Base-by-base conservation (phyloP, 2,797 vertebrate genomes). In the Australoheros facetus region DNA sequence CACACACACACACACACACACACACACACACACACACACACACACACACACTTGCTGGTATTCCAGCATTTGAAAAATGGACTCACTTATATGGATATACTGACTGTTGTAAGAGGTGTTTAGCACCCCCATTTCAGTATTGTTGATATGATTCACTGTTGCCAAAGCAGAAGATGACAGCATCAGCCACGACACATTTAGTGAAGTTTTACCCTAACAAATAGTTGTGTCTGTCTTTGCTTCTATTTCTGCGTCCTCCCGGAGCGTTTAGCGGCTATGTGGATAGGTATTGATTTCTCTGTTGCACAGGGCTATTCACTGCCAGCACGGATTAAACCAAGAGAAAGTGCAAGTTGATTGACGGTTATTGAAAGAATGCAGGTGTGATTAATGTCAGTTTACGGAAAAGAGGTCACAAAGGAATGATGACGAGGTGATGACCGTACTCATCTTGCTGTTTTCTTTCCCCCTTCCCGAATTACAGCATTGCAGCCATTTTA, bases 331-430 rank as follows among this genome's bases (percentile, higher is more conserved):
- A 78, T 79, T 70, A 83, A 80, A 75, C 30, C 26, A 11, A 13
- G 5, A 71, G 26, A 84, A 34, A 73, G 70, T 83, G 58, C 56
- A 77, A 34, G 34, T 72, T 89, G 80, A 89, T 72, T 72, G 80
- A 77, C 23, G 5, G 73, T 82, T 87, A 81, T 77, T 83, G 72
- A 85, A 81, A 82, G 78, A 71, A 75, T 71, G 26, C 32, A 66
- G 64, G 56, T 76, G 69, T 56, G 55, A 77, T 80, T 80, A 69
- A 75, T 78, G 78, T 77, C 42, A 62, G 73, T 57, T 73, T 37
- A 53, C 70, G 53, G 74, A 53, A 62, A 74, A 28, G 71, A 55
- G 42, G 55, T 10, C 45, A 26, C 48, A 21, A 26, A 34, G 45
- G 57, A 58, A 78, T 57, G 56, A 71, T 78, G 78, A 81, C 10